Conservation (phyloP, 2,797 vertebrate genomes). For the Gymnothorax javanicus region DNA sequence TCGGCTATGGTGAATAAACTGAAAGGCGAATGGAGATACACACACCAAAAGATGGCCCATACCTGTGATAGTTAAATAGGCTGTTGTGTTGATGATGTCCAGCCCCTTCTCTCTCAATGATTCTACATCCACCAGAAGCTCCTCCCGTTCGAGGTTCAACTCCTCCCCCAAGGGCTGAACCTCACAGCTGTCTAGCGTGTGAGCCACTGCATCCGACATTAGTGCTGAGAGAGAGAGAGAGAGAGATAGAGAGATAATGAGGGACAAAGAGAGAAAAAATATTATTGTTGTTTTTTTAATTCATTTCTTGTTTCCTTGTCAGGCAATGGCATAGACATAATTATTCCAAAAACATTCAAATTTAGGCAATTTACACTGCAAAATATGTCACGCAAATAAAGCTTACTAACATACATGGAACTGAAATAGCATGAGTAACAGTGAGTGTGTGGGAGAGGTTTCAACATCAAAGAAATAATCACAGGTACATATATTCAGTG, state of each 20-base stretch:
- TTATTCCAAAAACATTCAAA: no score
- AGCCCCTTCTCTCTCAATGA: constrained; percentile 87
- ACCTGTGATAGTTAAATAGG: constrained; percentile 92
- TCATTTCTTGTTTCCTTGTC: background rate
- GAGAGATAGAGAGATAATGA: background rate
- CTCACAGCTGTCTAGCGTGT: constrained; percentile 95
- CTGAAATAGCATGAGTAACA: background rate
- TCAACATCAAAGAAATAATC: background rate
- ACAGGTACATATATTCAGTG: background rate
- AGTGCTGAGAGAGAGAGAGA: constrained; percentile 62
- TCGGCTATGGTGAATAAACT: background rate
- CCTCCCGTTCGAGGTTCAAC: constrained; percentile 88
- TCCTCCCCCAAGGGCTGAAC: constrained; percentile 92
- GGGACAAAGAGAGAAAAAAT: background rate
- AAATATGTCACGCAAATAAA: no score
- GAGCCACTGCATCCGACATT: constrained; percentile 97
- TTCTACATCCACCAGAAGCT: constrained; percentile 87
- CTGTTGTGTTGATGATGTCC: constrained; percentile 93
- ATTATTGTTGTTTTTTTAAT: background rate
- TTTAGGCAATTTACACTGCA: no score
- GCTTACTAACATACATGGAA: constrained; percentile 6
- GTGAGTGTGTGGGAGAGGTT: background rate
- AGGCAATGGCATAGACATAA: no score
- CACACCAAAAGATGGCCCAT: constrained; percentile 12
- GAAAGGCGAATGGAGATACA: background rate